These are phyloP conservation scores for Drosophila suzukii DNA, from an alignment of 1,140 invertebrate species.

Conservation along the genomic window DNA sequence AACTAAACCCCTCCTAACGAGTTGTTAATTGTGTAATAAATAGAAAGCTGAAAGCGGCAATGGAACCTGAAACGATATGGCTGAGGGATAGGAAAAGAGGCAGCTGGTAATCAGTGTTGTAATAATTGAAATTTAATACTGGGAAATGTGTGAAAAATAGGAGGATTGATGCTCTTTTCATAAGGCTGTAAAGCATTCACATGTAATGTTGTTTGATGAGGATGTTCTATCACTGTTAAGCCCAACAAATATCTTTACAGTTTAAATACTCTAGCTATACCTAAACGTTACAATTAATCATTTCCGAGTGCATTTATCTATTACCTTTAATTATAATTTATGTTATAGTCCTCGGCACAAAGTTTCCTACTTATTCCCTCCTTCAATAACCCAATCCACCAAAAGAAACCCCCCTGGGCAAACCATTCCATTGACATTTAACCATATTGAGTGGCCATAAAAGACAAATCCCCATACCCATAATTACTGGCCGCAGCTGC, in stretches of 20 bases:
- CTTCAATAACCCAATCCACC: not conserved
- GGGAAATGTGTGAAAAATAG: not conserved
- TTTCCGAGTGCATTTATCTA: too few relatives aligned
- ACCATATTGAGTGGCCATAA: constrained; percentile 42
- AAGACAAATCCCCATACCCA: constrained; percentile 32
- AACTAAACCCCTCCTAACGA: constrained; percentile 58
- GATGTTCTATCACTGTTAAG: not conserved
- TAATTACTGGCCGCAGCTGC: constrained; percentile 34
- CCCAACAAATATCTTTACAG: too few relatives aligned
- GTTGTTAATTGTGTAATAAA: constrained; percentile 81
- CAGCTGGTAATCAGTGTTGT: constrained; percentile 48
- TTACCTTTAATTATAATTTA: not conserved
- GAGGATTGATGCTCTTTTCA: too few relatives aligned
- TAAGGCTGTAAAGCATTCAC: not conserved
- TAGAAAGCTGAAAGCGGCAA: constrained; percentile 70
- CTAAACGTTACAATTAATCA: not conserved
- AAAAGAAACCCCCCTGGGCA: constrained; percentile 3
- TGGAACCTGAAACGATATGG: constrained; percentile 28
- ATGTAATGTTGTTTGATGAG: not conserved
- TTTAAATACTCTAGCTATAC: too few relatives aligned
- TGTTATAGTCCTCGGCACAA: not conserved
- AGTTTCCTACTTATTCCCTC: not conserved
- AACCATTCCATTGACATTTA: constrained; percentile 25
- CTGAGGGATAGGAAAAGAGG: constrained; percentile 16
- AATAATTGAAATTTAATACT: constrained; percentile 78